Base-by-base conservation (phyloP, 2,113 vertebrate species). In the Tautogolabrus adspersus region DNA sequence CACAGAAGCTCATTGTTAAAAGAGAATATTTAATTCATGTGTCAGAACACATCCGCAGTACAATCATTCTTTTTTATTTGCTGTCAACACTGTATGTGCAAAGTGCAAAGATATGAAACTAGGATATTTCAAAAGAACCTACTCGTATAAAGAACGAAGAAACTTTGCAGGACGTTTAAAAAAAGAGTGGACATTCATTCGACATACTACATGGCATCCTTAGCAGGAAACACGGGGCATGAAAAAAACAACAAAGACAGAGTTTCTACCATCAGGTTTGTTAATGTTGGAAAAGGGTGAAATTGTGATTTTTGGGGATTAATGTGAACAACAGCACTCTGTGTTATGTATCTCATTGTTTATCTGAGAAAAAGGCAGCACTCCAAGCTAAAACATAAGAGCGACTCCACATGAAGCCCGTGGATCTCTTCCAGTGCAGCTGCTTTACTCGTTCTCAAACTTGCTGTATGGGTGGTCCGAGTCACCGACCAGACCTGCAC, bases 381-480 rank as follows among this genome's bases (percentile, higher is more conserved):
- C 18, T 66, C 68, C 10, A 30, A 76, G 60, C 58, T 76, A 8
- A 66, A 73, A 74, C 15, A 1, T 13, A 16, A 15, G 46, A 49
- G 26, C 46, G 63, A 47, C 42, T 67, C 69, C 46, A 55, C 34
- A 40, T 0, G 42, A 16, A 10, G 18, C 34, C 38, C 3, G 15
- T 12, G 12, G 65, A 59, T 9, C 16, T 10, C 49, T 8, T 82
- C 71, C 71, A 26, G 13, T 6, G 12, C 57, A 26, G 63, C 79
- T 47, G 75, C 56, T 88, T 95, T 83, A 97, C 52, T 96, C 95
- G 58, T 97, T 97, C 85, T 98, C 96, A 81, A 95, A 96, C 94
- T 95, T 96, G 92, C 94, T 96, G 90, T 96, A 96, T 0, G 95
- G 95, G 80, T 96, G 95, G 92, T 96, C 96, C 63, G 95, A 93